Percentiles rank a stretch among this genome's conserved stretches.
Conservation (phyloP, 2,113 vertebrate species). For the Hippocampus guttulatus region DNA sequence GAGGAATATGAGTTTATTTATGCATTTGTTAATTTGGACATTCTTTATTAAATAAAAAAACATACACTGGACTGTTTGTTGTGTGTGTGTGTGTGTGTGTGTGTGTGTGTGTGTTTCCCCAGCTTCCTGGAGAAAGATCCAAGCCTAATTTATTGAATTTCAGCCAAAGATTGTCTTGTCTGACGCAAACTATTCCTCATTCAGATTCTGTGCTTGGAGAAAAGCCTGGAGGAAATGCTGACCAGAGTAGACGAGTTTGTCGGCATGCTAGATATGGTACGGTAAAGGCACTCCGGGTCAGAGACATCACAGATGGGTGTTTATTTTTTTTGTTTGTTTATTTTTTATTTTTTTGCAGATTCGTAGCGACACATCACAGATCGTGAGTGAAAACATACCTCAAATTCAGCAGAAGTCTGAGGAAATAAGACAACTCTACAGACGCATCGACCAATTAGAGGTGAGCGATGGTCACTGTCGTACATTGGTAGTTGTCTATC, state of each 20-base stretch:
- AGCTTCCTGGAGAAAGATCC: not conserved
- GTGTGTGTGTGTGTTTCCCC: not conserved
- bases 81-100: too few species aligned
- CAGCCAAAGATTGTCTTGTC: not conserved
- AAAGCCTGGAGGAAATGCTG: slow-evolving; percentile 87
- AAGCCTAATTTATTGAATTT: not conserved
- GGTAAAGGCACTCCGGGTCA: not conserved
- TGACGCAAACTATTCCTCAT: slow-evolving; percentile 3
- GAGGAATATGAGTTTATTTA: not conserved
- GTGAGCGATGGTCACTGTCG: slow-evolving; percentile 54
- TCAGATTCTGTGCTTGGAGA: slow-evolving; percentile 81
- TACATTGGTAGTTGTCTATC: not conserved
- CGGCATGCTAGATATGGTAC: slow-evolving; percentile 93
- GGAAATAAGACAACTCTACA: slow-evolving; percentile 88
- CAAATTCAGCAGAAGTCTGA: slow-evolving; percentile 84
- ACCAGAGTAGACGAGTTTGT: slow-evolving; percentile 93
- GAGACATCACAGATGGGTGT: not conserved
- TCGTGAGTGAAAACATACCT: slow-evolving; percentile 89
- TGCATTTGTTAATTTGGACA: not conserved
- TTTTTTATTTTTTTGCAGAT: slow-evolving; percentile 68
- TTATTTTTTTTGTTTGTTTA: slow-evolving; percentile 5
- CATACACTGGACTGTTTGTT: not conserved
- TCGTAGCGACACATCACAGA: slow-evolving; percentile 85
- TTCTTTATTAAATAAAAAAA: not conserved
- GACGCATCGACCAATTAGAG: slow-evolving; percentile 88